These are phyloP conservation scores for Schizaphis graminum DNA, from an alignment of 2,888 invertebrate species.

Conservation along the genomic window DNA sequence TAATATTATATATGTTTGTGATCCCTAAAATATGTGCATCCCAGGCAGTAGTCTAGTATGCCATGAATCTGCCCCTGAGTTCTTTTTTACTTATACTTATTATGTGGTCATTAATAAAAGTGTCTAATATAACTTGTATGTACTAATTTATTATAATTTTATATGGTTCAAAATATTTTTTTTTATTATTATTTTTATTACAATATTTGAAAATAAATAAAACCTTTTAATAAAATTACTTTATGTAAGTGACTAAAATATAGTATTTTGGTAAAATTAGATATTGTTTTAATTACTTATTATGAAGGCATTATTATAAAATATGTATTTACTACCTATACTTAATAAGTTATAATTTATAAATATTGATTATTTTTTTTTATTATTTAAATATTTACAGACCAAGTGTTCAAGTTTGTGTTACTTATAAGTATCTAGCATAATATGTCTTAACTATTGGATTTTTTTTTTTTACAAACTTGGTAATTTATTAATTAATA, in stretches of 20 bases:
- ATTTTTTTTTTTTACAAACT: slow-evolving; percentile 23
- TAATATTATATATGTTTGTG: background rate
- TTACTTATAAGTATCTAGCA: slow-evolving; percentile 32
- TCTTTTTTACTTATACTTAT: background rate
- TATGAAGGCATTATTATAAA: slow-evolving; percentile 53
- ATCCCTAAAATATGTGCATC: background rate
- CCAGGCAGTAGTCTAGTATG: background rate
- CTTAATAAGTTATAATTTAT: slow-evolving; percentile 37
- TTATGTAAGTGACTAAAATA: background rate
- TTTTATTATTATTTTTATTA: background rate
- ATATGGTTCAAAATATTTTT: slow-evolving; percentile 8
- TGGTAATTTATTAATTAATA: background rate
- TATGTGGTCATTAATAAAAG: background rate
- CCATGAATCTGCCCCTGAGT: background rate
- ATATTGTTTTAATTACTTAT: slow-evolving; percentile 32
- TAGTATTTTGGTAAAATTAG: slow-evolving; percentile 25
- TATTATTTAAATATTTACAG: background rate
- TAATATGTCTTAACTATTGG: slow-evolving; percentile 4
- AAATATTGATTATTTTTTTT: background rate
- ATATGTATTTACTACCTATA: slow-evolving; percentile 26
- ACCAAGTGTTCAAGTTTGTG: slow-evolving; percentile 30
- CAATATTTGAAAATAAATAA: background rate
- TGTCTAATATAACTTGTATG: background rate
- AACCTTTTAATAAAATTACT: background rate
- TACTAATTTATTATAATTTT: slow-evolving; percentile 16